Conservation (phyloP, 1,140 invertebrate species). For the Trichomalopsis sarcophagae region DNA sequence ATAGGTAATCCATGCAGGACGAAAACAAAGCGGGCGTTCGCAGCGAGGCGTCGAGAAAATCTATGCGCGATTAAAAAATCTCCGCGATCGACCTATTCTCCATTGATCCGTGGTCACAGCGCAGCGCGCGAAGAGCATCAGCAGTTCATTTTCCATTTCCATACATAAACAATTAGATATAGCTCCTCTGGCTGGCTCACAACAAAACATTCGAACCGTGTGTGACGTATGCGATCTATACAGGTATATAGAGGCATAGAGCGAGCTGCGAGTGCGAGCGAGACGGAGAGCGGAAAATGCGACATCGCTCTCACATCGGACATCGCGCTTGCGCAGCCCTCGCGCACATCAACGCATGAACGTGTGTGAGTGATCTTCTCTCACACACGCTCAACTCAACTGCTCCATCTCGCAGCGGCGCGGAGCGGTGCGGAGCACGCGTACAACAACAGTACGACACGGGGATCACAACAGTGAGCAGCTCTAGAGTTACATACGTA, state of each 20-base stretch:
- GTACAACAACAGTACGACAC: not conserved
- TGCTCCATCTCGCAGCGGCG: not conserved
- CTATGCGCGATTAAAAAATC: too few species aligned
- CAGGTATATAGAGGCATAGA: not conserved
- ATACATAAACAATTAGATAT: constrained; percentile 5
- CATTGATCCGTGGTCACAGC: not conserved
- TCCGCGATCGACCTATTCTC: too few species aligned
- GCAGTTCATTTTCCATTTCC: not conserved
- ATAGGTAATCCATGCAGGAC: too few species aligned
- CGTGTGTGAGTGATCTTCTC: not conserved
- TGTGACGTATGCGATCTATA: not conserved
- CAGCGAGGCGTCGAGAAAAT: too few species aligned
- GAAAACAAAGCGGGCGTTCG: too few species aligned
- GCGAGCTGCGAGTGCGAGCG: not conserved
- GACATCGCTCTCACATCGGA: not conserved
- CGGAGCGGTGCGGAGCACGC: not conserved
- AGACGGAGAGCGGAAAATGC: not conserved
- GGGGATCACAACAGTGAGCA: not conserved
- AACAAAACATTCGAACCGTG: not conserved
- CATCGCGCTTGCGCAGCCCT: not conserved
- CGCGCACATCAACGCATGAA: too few species aligned
- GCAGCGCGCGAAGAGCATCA: too few species aligned
- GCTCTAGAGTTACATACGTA: not conserved
- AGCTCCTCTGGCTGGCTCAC: not conserved
- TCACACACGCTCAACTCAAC: not conserved